phyloP scores from a whole-genome alignment of 2,113 vertebrate species.

The Apteryx mantelli region DNA sequence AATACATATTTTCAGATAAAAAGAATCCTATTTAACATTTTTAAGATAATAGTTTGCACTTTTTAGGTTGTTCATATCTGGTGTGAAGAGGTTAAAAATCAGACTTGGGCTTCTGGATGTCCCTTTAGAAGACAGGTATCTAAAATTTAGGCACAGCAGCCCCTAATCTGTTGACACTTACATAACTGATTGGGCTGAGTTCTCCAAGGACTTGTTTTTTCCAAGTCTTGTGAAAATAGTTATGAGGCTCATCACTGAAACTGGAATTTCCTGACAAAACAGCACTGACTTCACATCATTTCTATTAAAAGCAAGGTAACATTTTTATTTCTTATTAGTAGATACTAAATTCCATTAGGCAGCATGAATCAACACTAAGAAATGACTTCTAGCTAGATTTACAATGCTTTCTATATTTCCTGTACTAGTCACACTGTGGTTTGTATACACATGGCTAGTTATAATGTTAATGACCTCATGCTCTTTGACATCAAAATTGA shows the following conservation, averaged over 20 bases:
- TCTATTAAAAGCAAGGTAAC: background rate
- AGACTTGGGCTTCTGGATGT: background rate
- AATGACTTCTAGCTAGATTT: background rate
- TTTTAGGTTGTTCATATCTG: background rate
- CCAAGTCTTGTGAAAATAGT: background rate
- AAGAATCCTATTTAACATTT: background rate
- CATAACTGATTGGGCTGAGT: background rate
- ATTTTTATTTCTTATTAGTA: background rate
- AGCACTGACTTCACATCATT: background rate
- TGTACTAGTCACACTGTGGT: background rate
- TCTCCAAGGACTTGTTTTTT: background rate
- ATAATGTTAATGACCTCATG: background rate
- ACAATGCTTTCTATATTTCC: background rate
- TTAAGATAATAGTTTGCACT: background rate
- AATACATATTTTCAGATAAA: background rate
- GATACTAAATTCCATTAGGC: background rate
- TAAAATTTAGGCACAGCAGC: background rate
- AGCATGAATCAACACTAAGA: background rate
- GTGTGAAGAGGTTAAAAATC: background rate
- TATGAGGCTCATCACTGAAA: background rate
- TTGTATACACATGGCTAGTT: background rate
- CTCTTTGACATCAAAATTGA: background rate
- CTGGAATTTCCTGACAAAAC: background rate
- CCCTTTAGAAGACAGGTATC: background rate
- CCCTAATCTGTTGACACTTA: background rate